Evolutionary conservation across 2,113 vertebrate species (phyloP).

Genomic region (Hemibates koningsi): DNA sequence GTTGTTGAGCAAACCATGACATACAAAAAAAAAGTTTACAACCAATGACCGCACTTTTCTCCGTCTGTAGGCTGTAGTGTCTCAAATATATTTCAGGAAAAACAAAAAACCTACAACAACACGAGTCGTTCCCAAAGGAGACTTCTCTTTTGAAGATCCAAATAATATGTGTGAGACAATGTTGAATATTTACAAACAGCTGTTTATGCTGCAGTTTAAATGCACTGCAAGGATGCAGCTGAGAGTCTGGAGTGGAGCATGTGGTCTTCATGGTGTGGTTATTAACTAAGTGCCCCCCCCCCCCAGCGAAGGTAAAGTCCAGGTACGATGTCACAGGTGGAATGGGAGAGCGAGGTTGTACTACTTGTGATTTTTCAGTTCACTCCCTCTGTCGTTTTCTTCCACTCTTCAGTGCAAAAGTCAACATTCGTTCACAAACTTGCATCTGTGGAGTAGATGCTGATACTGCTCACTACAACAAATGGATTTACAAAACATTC

Average conservation of each 20-base stretch:
- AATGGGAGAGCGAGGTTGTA: not conserved
- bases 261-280: not conserved
- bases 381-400: not conserved
- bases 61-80: not conserved
- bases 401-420: not conserved
- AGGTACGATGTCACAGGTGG: not conserved
- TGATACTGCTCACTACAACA: not conserved
- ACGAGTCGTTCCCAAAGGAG: not conserved
- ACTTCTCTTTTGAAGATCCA: conserved; percentile 2
- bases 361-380: not conserved
- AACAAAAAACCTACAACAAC: not conserved
- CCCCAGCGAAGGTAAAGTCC: not conserved
- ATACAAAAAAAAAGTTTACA: not conserved
- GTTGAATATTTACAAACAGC: conserved; percentile 40
- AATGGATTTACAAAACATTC: conserved; percentile 36
- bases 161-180: not conserved
- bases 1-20: not conserved
- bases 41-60: not conserved
- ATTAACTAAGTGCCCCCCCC: not conserved
- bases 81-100: not conserved
- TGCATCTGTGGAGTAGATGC: not conserved
- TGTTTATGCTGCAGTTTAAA: conserved; percentile 28
- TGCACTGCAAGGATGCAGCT: not conserved
- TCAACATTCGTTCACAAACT: conserved; percentile 5
- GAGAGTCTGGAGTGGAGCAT: not conserved